Conservation (phyloP, 2,888 invertebrate species). For the Calliscelio sp. region DNA sequence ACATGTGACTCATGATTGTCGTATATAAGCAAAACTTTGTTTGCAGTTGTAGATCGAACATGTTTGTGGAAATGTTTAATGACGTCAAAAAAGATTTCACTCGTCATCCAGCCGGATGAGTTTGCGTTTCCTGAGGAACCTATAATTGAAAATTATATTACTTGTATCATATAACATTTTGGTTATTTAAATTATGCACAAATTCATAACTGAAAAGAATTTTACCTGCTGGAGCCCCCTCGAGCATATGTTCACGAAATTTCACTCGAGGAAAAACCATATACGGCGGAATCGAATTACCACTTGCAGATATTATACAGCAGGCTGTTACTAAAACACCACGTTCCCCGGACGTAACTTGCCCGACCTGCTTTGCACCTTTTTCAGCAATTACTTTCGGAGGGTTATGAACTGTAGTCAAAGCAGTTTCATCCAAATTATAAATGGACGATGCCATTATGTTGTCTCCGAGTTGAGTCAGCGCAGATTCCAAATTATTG, state of each 20-base stretch:
- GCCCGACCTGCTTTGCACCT: constrained; percentile 84
- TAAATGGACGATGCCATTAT: constrained; percentile 78
- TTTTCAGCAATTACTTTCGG: constrained; percentile 81
- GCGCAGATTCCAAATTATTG: constrained; percentile 72
- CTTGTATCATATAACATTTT: background rate
- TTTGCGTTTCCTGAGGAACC: constrained; percentile 77
- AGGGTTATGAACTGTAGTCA: constrained; percentile 84
- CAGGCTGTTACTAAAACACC: constrained; percentile 81
- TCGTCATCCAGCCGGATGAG: constrained; percentile 82
- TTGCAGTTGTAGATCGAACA: constrained; percentile 75
- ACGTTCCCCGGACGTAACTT: constrained; percentile 83
- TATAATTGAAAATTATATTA: constrained; percentile 3
- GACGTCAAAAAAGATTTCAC: constrained; percentile 76
- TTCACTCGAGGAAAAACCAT: constrained; percentile 82
- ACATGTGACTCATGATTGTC: constrained; percentile 82
- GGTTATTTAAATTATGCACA: background rate
- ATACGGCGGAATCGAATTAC: constrained; percentile 82
- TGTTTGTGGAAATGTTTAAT: constrained; percentile 80
- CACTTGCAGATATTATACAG: constrained; percentile 81
- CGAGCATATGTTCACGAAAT: constrained; percentile 78
- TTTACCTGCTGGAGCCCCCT: constrained; percentile 81
- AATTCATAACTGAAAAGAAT: background rate
- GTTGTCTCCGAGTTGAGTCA: constrained; percentile 67
- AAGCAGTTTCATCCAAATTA: constrained; percentile 84
- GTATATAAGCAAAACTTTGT: constrained; percentile 78